Conservation (phyloP, 2,888 invertebrate species). For the Amphipoea oculea region DNA sequence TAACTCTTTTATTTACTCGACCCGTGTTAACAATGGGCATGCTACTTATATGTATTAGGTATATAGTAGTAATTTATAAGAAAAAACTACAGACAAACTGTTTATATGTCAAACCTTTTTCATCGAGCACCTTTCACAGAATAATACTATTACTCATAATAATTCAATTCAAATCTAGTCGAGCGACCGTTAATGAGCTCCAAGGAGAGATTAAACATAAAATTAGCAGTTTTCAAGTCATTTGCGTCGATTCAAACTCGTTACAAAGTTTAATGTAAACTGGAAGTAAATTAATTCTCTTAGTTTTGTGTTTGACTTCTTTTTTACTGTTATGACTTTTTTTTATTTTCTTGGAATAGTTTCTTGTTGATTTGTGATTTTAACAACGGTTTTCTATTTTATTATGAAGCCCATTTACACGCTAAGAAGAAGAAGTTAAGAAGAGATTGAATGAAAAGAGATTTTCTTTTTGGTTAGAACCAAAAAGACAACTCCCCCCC, state of each 20-base stretch:
- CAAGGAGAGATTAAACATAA: slow-evolving; percentile 64
- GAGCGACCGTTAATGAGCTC: slow-evolving; percentile 60
- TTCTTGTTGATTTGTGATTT: background rate
- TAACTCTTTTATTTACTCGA: background rate
- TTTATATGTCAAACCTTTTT: background rate
- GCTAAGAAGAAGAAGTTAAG: no score
- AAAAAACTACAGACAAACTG: background rate
- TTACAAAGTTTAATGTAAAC: slow-evolving; percentile 66
- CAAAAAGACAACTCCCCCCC: no score
- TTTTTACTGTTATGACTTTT: background rate
- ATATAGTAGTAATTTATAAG: no score
- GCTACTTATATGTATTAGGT: background rate
- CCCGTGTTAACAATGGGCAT: background rate
- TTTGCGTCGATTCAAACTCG: slow-evolving; percentile 63
- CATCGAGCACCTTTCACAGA: slow-evolving; percentile 38
- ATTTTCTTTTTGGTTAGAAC: background rate
- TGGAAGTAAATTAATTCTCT: slow-evolving; percentile 38
- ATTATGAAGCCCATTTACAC: no score
- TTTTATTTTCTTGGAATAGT: background rate
- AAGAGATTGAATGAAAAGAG: background rate
- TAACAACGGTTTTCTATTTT: background rate
- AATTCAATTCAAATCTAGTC: slow-evolving; percentile 68
- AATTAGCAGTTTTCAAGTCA: slow-evolving; percentile 68
- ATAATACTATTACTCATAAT: slow-evolving; percentile 57
- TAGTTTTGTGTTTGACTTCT: slow-evolving; percentile 27